These are phyloP conservation scores for Pterostichus niger DNA, from an alignment of 2,888 invertebrate genomes.

Conservation along the genomic window DNA sequence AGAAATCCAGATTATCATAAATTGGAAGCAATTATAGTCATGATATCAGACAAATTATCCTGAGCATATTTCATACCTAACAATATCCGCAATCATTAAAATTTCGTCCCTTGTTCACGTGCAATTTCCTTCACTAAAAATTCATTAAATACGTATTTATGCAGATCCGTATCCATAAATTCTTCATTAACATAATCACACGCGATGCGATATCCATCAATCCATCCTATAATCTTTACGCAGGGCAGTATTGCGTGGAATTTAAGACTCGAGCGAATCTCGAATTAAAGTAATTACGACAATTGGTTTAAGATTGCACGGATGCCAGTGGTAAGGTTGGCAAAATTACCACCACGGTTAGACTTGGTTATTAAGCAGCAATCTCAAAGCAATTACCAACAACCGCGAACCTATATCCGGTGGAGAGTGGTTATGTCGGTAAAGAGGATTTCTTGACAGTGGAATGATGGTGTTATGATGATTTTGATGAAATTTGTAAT, in stretches of 20 bases:
- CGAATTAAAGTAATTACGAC: conserved; percentile 47
- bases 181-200: not conserved
- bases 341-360: conserved; percentile 60
- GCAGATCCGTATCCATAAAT: conserved; percentile 12
- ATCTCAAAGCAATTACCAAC: conserved; percentile 29
- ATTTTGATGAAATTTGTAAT: conserved; percentile 31
- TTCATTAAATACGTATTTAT: not conserved
- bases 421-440: not conserved
- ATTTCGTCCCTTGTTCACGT: not conserved
- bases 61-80: not conserved
- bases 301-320: conserved; percentile 48
- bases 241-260: not conserved
- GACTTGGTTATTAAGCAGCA: conserved; percentile 49
- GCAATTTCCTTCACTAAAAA: not conserved
- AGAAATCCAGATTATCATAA: too few species aligned
- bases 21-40: not conserved
- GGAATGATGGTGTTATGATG: conserved; percentile 1
- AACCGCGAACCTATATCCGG: conserved; percentile 26
- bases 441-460: not conserved
- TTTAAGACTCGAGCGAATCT: conserved; percentile 6
- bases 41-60: not conserved
- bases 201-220: not conserved
- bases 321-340: conserved; percentile 37
- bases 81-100: not conserved
- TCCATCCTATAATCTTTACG: too few species aligned